These are phyloP conservation scores for Gavialis gangeticus DNA, from an alignment of 2,113 vertebrate species.

Conservation along the genomic window DNA sequence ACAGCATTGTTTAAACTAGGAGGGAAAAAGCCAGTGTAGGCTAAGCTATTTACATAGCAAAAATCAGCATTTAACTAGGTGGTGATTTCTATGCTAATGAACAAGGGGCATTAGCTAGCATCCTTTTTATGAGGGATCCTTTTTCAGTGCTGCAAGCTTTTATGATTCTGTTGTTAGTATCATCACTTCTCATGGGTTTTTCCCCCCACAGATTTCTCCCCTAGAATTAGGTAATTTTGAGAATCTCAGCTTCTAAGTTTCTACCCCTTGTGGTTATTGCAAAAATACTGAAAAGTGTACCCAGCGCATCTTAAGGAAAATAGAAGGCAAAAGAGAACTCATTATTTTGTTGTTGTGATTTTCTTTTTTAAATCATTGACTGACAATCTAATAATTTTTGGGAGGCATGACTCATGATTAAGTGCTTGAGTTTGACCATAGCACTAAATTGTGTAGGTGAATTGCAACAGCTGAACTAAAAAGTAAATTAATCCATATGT, in stretches of 20 bases:
- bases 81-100: neutral
- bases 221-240: neutral
- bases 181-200: neutral
- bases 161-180: neutral
- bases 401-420: neutral
- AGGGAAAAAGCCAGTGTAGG: neutral
- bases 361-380: neutral
- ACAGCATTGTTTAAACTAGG: neutral
- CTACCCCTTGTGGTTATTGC: neutral
- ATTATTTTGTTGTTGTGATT: neutral
- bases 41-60: neutral
- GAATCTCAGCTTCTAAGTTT: neutral
- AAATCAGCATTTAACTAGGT: neutral
- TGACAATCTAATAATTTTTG: neutral
- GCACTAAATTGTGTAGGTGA: neutral
- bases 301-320: neutral
- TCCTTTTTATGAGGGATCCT: neutral
- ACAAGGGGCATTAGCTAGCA: neutral
- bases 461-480: neutral
- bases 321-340: neutral
- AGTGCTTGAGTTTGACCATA: accelerated
- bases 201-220: neutral
- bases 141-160: neutral
- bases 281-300: neutral
- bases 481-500: neutral